Evolutionary conservation across 2,888 invertebrate genomes (phyloP).

Genomic region (Sympetrum striolatum): DNA sequence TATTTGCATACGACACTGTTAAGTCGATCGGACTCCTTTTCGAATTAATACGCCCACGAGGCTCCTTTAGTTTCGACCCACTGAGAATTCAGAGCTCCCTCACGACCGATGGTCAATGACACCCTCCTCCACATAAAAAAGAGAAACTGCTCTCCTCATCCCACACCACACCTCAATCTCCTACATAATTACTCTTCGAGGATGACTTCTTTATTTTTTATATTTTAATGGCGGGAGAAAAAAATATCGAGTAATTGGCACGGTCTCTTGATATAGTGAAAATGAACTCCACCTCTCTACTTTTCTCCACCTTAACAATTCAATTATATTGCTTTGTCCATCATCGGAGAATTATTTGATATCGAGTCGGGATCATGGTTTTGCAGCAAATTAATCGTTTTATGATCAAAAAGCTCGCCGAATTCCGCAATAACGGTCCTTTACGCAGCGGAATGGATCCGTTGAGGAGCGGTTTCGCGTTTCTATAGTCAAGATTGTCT

Average conservation of each 20-base stretch:
- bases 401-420: background rate
- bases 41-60: background rate
- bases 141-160: background rate
- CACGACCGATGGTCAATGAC: background rate
- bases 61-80: background rate
- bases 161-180: background rate
- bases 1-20: background rate
- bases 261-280: background rate
- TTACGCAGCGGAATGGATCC: background rate
- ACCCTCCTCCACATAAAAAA: background rate
- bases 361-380: background rate
- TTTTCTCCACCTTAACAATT: background rate
- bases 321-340: background rate
- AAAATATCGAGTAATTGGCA: background rate
- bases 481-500: background rate
- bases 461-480: background rate
- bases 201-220: background rate
- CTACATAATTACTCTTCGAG: background rate
- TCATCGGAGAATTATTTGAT: background rate
- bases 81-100: background rate
- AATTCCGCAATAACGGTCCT: background rate
- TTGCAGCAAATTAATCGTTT: background rate
- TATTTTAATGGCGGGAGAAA: background rate
- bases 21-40: background rate
- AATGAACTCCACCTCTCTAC: background rate